phyloP scores from a whole-genome alignment of 2,888 invertebrate species.

The Drosophila bunnanda region DNA sequence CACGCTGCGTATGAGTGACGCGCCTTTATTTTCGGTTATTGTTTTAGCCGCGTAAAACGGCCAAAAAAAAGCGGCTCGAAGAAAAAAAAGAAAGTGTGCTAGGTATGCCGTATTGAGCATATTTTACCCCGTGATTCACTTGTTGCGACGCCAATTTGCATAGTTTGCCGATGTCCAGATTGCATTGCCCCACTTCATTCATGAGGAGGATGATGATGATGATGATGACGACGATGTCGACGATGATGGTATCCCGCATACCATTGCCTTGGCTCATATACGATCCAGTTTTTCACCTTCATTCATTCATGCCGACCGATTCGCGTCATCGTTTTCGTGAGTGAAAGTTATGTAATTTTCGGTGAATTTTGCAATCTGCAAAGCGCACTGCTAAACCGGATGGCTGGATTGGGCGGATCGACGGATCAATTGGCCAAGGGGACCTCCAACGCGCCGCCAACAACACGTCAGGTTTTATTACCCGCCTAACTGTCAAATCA shows the following conservation, averaged over 20 bases:
- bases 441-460: slow-evolving; percentile 35
- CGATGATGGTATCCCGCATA: slow-evolving; percentile 48
- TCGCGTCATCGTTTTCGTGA: slow-evolving; percentile 51
- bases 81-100: slow-evolving; percentile 78
- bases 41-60: slow-evolving; percentile 67
- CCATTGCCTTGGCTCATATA: slow-evolving; percentile 29
- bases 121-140: slow-evolving; percentile 66
- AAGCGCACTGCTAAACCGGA: slow-evolving; percentile 61
- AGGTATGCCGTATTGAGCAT: slow-evolving; percentile 56
- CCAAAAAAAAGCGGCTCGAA: slow-evolving; percentile 36
- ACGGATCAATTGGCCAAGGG: slow-evolving; percentile 54
- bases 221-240: not conserved
- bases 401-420: slow-evolving; percentile 22
- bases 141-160: slow-evolving; percentile 65
- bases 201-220: slow-evolving; percentile 52
- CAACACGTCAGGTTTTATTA: slow-evolving; percentile 51
- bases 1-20: slow-evolving; percentile 80
- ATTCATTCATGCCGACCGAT: slow-evolving; percentile 62
- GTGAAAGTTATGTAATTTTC: slow-evolving; percentile 81
- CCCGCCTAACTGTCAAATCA: slow-evolving; percentile 63
- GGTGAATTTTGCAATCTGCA: slow-evolving; percentile 65
- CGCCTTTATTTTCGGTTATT: slow-evolving; percentile 79
- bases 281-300: slow-evolving; percentile 67
- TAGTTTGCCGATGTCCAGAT: slow-evolving; percentile 46
- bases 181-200: slow-evolving; percentile 29